Evolutionary conservation across 2,888 invertebrate species (phyloP).

Genomic region (Drosophila emarginata): DNA sequence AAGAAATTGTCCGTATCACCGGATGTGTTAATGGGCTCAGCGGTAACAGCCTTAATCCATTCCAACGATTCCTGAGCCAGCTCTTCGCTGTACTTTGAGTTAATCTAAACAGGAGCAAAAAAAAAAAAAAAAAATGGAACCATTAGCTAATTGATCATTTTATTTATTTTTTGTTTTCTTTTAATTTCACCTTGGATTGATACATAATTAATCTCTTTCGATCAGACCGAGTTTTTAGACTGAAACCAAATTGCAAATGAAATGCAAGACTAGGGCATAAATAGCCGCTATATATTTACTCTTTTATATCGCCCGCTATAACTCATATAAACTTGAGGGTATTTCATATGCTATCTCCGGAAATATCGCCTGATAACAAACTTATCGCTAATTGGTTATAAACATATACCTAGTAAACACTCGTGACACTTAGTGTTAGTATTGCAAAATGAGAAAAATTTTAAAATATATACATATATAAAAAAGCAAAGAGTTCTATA

Average conservation of each 20-base stretch:
- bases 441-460: background rate
- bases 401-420: conserved; percentile 27
- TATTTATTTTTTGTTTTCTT: background rate
- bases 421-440: conserved; percentile 37
- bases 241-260: conserved; percentile 32
- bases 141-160: background rate
- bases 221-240: conserved; percentile 35
- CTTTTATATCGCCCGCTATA: conserved; percentile 25
- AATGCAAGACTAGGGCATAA: conserved; percentile 34
- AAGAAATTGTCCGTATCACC: conserved; percentile 98
- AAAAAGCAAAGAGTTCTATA: background rate
- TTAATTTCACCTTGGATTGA: conserved; percentile 54
- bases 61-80: conserved; percentile 95
- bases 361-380: conserved; percentile 50
- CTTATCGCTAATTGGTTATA: conserved; percentile 60
- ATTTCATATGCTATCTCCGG: conserved; percentile 38
- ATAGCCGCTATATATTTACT: conserved; percentile 23
- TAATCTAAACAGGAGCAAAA: conserved; percentile 89
- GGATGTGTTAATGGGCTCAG: conserved; percentile 91
- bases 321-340: conserved; percentile 3
- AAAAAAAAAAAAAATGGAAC: conserved; percentile 37
- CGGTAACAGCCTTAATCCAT: conserved; percentile 95
- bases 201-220: conserved; percentile 43
- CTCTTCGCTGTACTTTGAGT: conserved; percentile 98
- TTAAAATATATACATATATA: background rate